phyloP scores from a whole-genome alignment of 23 tunicate species.

The Halocynthia roretzi region DNA sequence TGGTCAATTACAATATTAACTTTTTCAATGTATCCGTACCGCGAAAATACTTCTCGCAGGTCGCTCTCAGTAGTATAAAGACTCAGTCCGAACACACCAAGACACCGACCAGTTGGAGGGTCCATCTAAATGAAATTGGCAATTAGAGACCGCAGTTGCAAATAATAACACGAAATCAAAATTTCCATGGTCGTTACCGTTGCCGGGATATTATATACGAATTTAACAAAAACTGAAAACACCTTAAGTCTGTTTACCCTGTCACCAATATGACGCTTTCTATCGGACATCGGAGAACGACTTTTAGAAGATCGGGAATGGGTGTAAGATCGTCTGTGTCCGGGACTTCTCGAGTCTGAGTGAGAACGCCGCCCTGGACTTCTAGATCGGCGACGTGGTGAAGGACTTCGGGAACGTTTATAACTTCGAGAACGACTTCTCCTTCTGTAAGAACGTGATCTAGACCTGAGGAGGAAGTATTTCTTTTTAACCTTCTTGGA shows the following conservation, averaged over 20 bases:
- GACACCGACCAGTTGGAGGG: slow-evolving; percentile 77
- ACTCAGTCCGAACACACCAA: slow-evolving; percentile 87
- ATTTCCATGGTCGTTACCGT: neutral
- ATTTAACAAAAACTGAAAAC: neutral
- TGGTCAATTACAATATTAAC: slow-evolving; percentile 90
- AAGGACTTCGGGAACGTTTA: slow-evolving; percentile 32
- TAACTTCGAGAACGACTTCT: slow-evolving; percentile 26
- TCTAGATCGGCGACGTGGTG: slow-evolving; percentile 23
- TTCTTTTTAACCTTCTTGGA: neutral
- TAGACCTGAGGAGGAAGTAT: neutral
- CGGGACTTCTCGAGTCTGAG: neutral
- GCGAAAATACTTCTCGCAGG: slow-evolving; percentile 61
- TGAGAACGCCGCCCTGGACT: slow-evolving; percentile 15
- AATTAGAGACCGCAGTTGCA: neutral
- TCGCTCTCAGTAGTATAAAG: slow-evolving; percentile 85
- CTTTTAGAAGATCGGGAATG: slow-evolving; percentile 2
- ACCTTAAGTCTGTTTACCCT: slow-evolving; percentile 27
- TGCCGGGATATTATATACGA: too few relatives aligned
- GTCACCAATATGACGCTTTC: slow-evolving; percentile 88
- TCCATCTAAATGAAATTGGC: slow-evolving; percentile 45
- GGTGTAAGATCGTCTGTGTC: neutral
- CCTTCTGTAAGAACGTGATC: slow-evolving; percentile 36
- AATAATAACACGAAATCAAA: neutral
- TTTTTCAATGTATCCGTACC: slow-evolving; percentile 75
- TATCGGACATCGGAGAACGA: slow-evolving; percentile 80